phyloP scores from a whole-genome alignment of 1,140 invertebrate species.

The Lordiphosa collinella region DNA sequence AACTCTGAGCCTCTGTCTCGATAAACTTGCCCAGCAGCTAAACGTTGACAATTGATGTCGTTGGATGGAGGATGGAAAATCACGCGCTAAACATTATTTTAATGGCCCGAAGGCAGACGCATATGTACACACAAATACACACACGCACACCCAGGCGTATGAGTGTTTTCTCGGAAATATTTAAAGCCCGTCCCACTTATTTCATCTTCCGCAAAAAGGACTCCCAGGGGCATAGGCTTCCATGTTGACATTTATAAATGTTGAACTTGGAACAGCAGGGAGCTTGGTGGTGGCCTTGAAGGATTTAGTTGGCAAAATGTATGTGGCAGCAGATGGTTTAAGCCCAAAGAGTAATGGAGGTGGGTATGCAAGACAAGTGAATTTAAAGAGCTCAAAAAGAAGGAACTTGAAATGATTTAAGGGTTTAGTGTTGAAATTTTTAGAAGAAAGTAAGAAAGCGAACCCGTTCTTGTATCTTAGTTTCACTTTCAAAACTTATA shows the following conservation, averaged over 20 bases:
- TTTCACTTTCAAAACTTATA: too few species aligned
- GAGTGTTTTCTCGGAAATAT: constrained; percentile 16
- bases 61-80: constrained; percentile 47
- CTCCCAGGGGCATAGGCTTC: constrained; percentile 18
- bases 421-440: too few species aligned
- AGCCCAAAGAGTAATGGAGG: too few species aligned
- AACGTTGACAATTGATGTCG: constrained; percentile 72
- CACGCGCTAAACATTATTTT: constrained; percentile 75
- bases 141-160: constrained; percentile 2
- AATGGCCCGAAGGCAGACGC: constrained; percentile 53
- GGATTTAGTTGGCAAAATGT: constrained; percentile 23
- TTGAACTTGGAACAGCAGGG: constrained; percentile 19
- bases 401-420: neutral
- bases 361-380: too few species aligned
- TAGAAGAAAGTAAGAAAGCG: too few species aligned
- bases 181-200: constrained; percentile 51
- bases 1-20: constrained; percentile 9
- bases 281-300: constrained; percentile 39
- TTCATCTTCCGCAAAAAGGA: constrained; percentile 25
- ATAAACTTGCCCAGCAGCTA: constrained; percentile 62
- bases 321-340: neutral
- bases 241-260: constrained; percentile 38
- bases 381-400: too few species aligned
- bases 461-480: too few species aligned
- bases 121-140: constrained; percentile 18